Evolutionary conservation across 2,888 invertebrate genomes (phyloP), one percentile per base, ranked within the genome.

Genomic region (Drosophila yooni): DNA sequence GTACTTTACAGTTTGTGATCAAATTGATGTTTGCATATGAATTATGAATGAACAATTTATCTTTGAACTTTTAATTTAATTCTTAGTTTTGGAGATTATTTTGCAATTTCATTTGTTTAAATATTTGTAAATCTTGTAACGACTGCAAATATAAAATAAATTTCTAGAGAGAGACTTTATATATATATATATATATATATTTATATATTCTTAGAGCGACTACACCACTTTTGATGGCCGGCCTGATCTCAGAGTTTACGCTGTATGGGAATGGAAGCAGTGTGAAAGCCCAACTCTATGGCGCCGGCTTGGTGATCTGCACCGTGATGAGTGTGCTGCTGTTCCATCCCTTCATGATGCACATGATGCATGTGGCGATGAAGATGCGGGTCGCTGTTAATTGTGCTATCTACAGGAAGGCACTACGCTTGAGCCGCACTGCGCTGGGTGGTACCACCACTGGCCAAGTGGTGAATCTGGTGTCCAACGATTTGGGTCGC

Each of bases 401-500:
- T 85, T 95, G 95, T 13, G 92, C 96, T 48, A 94, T 97, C 65
- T 96, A 96, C 90, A 94, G 96, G 81, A 97, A 93, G 74, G 94
- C 96, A 0, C 91, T 96, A 73, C 94, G 94, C 48, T 91, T 96
- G 11, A 96, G 96, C 84, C 96, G 96, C 92, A 95, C 95, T 0
- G 96, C 97, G 1, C 90, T 97, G 67, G 95, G 96, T 1, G 95
- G 96, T 89, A 97, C 97, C 4, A 97, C 97, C 1, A 94, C 94
- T 10, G 96, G 96, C 0, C 95, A 96, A 92, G 94, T 96, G 79
- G 98, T 99, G 36, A 99, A 99, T 93, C 94, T 99, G 21, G 94
- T 99, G 70, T 98, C 99, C 2, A 99, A 99, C 92, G 99, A 99
- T 93, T 98, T 99, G 75, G 97, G 97, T 88, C 92, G 93, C 27